Conservation (phyloP, 2,797 vertebrate species). For the Trichosurus vulpecula region DNA sequence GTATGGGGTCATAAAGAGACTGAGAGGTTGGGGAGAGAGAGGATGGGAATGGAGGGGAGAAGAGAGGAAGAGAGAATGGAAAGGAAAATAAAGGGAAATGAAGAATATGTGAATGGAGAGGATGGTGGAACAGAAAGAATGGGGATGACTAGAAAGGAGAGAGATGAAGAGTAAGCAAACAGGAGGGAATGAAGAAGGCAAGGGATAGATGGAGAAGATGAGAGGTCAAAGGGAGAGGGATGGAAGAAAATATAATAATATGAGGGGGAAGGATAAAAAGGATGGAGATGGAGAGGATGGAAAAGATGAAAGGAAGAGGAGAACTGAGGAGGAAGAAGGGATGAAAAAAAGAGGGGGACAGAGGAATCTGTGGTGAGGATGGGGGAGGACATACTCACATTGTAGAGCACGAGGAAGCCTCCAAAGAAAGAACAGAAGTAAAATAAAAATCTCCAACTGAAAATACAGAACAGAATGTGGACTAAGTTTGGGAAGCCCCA, state of each 20-base stretch:
- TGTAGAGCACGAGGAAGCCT: slow-evolving; percentile 87
- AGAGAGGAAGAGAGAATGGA: not conserved
- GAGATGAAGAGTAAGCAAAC: too few species aligned
- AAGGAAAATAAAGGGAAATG: not conserved
- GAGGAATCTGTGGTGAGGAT: not conserved
- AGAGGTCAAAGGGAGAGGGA: not conserved
- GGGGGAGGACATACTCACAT: slow-evolving; percentile 88
- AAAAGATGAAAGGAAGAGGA: not conserved
- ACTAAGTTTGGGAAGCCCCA: not conserved
- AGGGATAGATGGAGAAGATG: not conserved
- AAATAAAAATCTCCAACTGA: slow-evolving; percentile 94
- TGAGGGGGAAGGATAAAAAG: not conserved
- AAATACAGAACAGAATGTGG: slow-evolving; percentile 52
- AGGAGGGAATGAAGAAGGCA: not conserved
- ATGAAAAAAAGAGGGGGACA: not conserved
- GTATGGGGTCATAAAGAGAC: not conserved
- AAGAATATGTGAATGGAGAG: not conserved
- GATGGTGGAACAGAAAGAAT: not conserved
- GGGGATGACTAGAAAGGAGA: too few species aligned
- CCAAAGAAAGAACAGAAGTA: slow-evolving; percentile 89
- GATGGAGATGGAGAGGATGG: not conserved
- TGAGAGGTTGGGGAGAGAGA: not conserved
- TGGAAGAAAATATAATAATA: not conserved
- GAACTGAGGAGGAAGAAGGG: not conserved
- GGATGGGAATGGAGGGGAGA: not conserved